Base-by-base conservation (phyloP, 2,888 invertebrate species). In the Toxonevra muliebris region DNA sequence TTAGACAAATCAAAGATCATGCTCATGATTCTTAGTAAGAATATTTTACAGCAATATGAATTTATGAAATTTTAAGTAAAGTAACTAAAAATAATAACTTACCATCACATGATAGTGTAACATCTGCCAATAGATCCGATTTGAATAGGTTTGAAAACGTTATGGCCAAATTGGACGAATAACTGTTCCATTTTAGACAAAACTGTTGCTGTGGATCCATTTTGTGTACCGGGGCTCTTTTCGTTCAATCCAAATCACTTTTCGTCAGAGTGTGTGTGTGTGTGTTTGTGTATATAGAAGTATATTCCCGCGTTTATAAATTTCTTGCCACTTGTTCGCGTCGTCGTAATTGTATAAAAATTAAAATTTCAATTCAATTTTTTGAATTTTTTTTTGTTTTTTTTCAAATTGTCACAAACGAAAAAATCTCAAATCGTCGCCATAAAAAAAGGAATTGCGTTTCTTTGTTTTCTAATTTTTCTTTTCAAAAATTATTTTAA, bases 191-290 rank as follows among this genome's bases (percentile, higher is more conserved):
- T 90, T 95, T 95, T 82, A 95, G 90, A 89, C 95, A 95, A 88
- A 95, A 95, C 88, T 95, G 95, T 88, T 95, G 95, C 89, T 95
- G 94, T 86, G 93, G 92, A 90, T 94, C 94, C 95, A 95, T 95
- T 87, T 57, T 64, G 59, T 60, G 50, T 41, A 30, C 30, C 30
- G 30, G 30, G 3, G 30, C 30, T 30, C 30, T 30, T 4, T 7
- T 30, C 30, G 2, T 30, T 30, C 30, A 30, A 30, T 30, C 30
- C 30, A 30, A 30, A 30, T 50, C 13, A 40, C n/a, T 42, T 50
- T 50, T 40, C n/a, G 40, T 20, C 55, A 45, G 17, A 30, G 45
- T 55, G 9, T 63, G 13, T 9, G 30, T 15, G 13, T 70, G 17
- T 69, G 55, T 68, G 69, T 62, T 60, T 45, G 68, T 71, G 57